These are phyloP conservation scores for Drosophila phalerata DNA, from an alignment of 2,888 invertebrate genomes.

Conservation along the genomic window DNA sequence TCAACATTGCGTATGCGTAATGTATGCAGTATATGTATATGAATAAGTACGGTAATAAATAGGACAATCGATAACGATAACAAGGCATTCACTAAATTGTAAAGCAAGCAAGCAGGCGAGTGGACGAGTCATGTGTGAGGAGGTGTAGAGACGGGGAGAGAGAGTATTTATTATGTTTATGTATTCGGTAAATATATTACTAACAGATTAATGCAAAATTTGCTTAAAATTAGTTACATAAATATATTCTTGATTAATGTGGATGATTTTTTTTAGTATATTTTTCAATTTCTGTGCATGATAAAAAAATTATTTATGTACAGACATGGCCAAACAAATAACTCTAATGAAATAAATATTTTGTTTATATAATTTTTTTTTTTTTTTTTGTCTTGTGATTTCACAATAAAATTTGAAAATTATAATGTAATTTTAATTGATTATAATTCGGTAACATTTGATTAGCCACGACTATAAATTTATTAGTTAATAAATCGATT, in stretches of 20 bases:
- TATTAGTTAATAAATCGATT: background rate
- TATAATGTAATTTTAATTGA: background rate
- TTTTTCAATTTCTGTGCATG: background rate
- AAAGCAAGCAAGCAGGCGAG: constrained; percentile 39
- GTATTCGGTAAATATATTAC: background rate
- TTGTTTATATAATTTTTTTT: background rate
- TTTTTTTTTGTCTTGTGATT: no score
- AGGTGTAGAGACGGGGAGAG: background rate
- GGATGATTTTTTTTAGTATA: background rate
- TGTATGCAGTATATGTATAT: constrained; percentile 20
- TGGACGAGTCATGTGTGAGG: background rate
- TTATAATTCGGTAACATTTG: background rate
- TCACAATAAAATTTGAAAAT: no score
- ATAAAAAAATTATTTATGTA: background rate
- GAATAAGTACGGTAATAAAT: constrained; percentile 18
- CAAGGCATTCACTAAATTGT: constrained; percentile 32
- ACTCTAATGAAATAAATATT: background rate
- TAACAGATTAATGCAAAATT: background rate
- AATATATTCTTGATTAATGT: background rate
- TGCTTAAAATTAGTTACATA: background rate
- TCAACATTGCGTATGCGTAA: constrained; percentile 49
- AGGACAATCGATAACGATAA: constrained; percentile 39
- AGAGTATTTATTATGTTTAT: background rate
- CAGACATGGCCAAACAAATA: background rate
- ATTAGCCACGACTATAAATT: background rate